Evolutionary conservation across 2,113 vertebrate genomes (phyloP).

Genomic region (Nothocercus julius): DNA sequence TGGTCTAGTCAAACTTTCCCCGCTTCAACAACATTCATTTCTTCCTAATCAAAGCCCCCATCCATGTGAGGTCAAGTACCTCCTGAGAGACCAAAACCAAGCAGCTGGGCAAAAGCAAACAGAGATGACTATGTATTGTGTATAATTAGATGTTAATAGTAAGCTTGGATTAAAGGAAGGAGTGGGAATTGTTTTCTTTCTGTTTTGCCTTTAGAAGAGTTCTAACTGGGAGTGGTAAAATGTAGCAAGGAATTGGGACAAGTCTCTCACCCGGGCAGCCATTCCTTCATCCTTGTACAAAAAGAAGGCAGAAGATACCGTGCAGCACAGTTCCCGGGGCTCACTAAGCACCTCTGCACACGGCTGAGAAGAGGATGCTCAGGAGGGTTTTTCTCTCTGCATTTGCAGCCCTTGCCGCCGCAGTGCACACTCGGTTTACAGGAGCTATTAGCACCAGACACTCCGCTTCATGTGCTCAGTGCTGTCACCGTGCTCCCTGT

Average conservation of each 20-base stretch:
- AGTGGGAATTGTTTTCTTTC: background rate
- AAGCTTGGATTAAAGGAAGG: background rate
- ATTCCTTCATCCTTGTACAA: constrained; percentile 16
- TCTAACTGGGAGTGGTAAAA: background rate
- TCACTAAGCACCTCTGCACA: background rate
- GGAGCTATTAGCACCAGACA: background rate
- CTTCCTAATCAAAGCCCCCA: background rate
- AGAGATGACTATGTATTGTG: background rate
- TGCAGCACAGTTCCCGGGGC: background rate
- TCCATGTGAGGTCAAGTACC: background rate
- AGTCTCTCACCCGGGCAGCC: constrained; percentile 10
- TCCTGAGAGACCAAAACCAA: background rate
- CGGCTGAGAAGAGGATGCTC: background rate
- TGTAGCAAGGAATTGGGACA: background rate
- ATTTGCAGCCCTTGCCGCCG: background rate
- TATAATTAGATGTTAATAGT: background rate
- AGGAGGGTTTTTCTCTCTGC: background rate
- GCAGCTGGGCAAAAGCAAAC: background rate
- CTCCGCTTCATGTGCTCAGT: accelerated
- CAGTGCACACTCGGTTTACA: accelerated
- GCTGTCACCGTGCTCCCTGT: background rate
- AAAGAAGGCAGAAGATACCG: background rate
- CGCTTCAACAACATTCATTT: background rate
- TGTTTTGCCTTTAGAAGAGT: background rate
- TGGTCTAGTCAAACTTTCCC: background rate